phyloP scores from a whole-genome alignment of 2,113 vertebrate genomes.

The Spermophilus dauricus region DNA sequence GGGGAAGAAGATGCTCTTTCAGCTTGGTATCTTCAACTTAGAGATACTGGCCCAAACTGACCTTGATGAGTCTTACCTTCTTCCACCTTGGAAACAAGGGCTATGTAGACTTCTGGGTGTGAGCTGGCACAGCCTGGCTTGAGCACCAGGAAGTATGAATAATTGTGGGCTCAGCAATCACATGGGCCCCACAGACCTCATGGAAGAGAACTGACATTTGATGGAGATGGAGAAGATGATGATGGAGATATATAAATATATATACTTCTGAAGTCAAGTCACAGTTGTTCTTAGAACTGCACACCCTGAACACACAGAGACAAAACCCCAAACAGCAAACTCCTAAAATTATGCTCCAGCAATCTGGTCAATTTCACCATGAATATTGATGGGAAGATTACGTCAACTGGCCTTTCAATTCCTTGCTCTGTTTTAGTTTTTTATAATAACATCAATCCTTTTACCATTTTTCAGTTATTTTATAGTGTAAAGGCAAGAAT shows the following conservation, averaged over 20 bases:
- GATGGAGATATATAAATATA: conserved; percentile 80
- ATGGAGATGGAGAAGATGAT: conserved; percentile 67
- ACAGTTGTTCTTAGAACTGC: conserved; percentile 81
- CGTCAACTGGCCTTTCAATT: conserved; percentile 36
- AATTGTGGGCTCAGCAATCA: conserved; percentile 80
- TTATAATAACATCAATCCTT: neutral
- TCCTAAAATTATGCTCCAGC: conserved; percentile 60
- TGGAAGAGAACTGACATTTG: conserved; percentile 83
- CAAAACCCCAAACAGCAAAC: conserved; percentile 54
- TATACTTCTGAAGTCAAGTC: conserved; percentile 81
- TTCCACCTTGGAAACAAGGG: conserved; percentile 77
- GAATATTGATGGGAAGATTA: conserved; percentile 45
- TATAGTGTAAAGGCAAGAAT: neutral
- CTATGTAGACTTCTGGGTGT: conserved; percentile 64
- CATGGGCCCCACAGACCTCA: conserved; percentile 73
- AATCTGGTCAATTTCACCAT: conserved; percentile 64
- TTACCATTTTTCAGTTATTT: neutral
- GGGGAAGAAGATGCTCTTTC: conserved; percentile 48
- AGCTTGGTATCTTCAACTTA: neutral
- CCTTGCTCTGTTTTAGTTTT: conserved; percentile 37
- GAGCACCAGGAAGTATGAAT: conserved; percentile 66
- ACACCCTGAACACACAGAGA: conserved; percentile 51
- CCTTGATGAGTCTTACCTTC: conserved; percentile 62
- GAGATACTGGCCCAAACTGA: neutral
- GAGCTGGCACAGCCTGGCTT: conserved; percentile 68